Percentiles rank a stretch among this genome's conserved stretches.
Evolutionary conservation across 2,113 vertebrate genomes (phyloP).

Genomic region (Dendrocopos noguchii): DNA sequence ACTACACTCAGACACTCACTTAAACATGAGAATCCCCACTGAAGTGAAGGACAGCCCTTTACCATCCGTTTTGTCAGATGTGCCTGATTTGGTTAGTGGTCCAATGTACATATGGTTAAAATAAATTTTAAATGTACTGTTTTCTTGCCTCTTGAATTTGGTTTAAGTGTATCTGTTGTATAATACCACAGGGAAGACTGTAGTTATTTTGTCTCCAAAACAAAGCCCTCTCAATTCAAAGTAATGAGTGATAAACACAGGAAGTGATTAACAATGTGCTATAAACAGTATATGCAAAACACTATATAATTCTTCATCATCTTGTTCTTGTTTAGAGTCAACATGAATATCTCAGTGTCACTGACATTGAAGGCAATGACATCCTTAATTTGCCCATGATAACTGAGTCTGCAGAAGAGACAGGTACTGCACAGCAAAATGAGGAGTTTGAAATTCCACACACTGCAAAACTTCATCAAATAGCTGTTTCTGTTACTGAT

Average conservation of each 20-base stretch:
- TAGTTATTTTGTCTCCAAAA: neutral
- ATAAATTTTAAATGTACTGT: neutral
- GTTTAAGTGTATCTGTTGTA: neutral
- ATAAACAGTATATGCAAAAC: neutral
- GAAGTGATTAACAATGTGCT: neutral
- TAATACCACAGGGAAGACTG: neutral
- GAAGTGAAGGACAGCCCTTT: slow-evolving; percentile 37
- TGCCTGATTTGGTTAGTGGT: slow-evolving; percentile 69
- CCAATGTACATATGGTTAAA: neutral
- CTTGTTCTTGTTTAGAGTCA: slow-evolving; percentile 37
- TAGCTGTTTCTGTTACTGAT: slow-evolving; percentile 72
- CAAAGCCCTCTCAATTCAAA: neutral
- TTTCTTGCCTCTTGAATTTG: neutral
- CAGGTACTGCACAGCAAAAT: neutral
- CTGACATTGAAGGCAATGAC: slow-evolving; percentile 80
- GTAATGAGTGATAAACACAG: neutral
- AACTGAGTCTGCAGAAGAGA: neutral
- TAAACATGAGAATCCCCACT: slow-evolving; percentile 53
- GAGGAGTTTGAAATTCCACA: slow-evolving; percentile 18
- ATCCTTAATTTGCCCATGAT: slow-evolving; percentile 65
- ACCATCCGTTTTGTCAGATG: neutral
- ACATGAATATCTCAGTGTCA: slow-evolving; percentile 80
- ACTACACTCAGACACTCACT: slow-evolving; percentile 49
- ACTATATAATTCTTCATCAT: neutral
- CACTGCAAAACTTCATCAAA: slow-evolving; percentile 73